Base-by-base conservation (phyloP, 2,797 vertebrate genomes). In the Cuculus canorus region DNA sequence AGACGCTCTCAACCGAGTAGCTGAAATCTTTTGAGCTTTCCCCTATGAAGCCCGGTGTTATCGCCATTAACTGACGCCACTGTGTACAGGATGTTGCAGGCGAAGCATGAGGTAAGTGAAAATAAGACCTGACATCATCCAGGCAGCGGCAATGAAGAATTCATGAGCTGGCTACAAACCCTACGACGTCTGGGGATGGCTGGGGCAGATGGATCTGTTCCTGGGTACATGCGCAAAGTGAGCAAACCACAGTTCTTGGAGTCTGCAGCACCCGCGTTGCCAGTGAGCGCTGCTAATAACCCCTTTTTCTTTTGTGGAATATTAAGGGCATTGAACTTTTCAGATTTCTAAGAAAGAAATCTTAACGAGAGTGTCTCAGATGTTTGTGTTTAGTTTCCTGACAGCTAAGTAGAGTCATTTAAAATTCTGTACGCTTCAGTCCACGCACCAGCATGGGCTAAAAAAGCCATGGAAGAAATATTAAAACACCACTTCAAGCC, bases 111-210 rank as follows among this genome's bases (percentile, higher is more conserved):
- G 71, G 19, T 64, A 87, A 92, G 69, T 45, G 61, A 17, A 83
- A 79, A 57, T n/a, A 32, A 82, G 76, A 52, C 60, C 72, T 16
- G 63, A 79, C 85, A 56, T 45, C 83, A 61, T 0, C 3, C 77
- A 73, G 83, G 61, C 43, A 91, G 73, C 17, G 6, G 71, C 77
- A 22, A 70, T 94, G 91, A 93, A 96, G 86, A 93, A 90, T 91
- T 85, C 41, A 93, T 70, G 89, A 92, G 94, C 76, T 88, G 91
- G 39, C 41, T 19, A 30, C 19, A 64, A 92, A 84, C 65, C n/a
- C 64, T 80, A 27, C 70, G 35, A n/a, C 0, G 10, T 63, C n/a
- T 57, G 84, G 56, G 90, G 83, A 56, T 11, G 61, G 93, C 71
- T 76, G 33, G 69, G 86, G 66, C 70, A 39, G 76, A 12, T 0